Conservation (phyloP, 2,113 vertebrate genomes). For the Planiliza haematocheilus region DNA sequence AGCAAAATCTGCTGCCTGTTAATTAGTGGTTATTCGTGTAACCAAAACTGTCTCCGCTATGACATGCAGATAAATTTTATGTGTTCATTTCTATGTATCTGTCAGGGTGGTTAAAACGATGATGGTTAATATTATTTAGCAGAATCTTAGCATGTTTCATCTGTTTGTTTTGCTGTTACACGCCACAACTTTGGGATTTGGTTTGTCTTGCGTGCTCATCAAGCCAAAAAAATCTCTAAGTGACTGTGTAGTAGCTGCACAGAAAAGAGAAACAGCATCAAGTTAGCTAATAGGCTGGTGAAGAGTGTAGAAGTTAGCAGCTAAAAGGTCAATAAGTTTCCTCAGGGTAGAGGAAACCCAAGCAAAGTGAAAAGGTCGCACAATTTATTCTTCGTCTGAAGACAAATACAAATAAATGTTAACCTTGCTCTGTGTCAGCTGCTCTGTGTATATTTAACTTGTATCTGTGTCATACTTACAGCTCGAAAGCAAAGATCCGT, state of each 20-base stretch:
- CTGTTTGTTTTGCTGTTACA: neutral
- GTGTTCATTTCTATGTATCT: neutral
- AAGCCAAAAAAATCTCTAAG: neutral
- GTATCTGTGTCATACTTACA: neutral
- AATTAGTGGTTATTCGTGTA: constrained; percentile 30
- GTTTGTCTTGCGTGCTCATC: too few relatives aligned
- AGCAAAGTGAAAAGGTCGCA: too few relatives aligned
- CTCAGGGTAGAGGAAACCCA: too few relatives aligned
- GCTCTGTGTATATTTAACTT: too few relatives aligned
- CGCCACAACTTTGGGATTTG: neutral
- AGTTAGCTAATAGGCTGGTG: neutral
- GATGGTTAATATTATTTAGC: neutral
- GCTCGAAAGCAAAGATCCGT: neutral
- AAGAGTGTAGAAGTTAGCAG: neutral
- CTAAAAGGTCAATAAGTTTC: too few relatives aligned
- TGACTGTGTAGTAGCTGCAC: neutral
- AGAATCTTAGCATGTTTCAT: neutral
- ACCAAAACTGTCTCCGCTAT: neutral
- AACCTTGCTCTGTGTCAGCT: neutral
- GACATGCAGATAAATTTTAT: neutral
- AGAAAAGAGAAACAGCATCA: neutral
- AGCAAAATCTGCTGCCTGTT: constrained; percentile 24
- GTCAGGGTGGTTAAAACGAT: neutral
- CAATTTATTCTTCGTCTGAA: neutral
- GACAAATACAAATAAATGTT: neutral